phyloP scores from a whole-genome alignment of 1,140 invertebrate species.

The Habropoda laboriosa region DNA sequence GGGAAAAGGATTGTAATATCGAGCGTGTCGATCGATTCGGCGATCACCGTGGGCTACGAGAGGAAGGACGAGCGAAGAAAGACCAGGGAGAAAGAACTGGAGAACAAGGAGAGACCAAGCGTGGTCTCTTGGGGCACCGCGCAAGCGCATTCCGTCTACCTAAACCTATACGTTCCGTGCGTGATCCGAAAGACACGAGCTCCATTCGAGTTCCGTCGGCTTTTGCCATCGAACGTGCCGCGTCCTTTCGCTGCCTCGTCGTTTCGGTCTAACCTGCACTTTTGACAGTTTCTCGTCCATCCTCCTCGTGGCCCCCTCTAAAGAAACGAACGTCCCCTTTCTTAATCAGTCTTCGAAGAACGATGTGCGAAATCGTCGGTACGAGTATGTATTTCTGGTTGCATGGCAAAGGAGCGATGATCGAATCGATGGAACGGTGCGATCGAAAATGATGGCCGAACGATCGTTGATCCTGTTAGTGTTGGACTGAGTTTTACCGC shows the following conservation, averaged over 20 bases:
- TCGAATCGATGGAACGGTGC: background rate
- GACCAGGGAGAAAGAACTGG: slow-evolving; percentile 45
- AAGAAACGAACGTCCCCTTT: too few relatives aligned
- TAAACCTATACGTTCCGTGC: slow-evolving; percentile 64
- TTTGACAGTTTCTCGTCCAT: too few relatives aligned
- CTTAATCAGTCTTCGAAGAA: background rate
- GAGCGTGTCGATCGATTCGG: background rate
- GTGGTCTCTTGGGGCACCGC: slow-evolving; percentile 69
- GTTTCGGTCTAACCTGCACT: too few relatives aligned
- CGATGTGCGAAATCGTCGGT: background rate
- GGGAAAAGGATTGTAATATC: background rate
- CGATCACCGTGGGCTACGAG: background rate
- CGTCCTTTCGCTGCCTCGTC: slow-evolving; percentile 30
- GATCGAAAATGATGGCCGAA: slow-evolving; percentile 37
- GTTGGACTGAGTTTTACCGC: slow-evolving; percentile 8
- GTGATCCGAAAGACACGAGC: slow-evolving; percentile 71
- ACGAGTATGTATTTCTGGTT: background rate
- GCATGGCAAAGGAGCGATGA: slow-evolving; percentile 14
- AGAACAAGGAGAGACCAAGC: slow-evolving; percentile 63
- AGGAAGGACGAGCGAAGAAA: slow-evolving; percentile 34
- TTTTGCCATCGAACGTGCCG: slow-evolving; percentile 61
- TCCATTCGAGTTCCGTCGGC: slow-evolving; percentile 70
- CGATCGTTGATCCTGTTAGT: slow-evolving; percentile 39
- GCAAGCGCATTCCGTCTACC: slow-evolving; percentile 69
- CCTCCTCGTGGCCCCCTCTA: too few relatives aligned